Evolutionary conservation across 2,888 invertebrate species (phyloP), one percentile per base, ranked within the genome.

Genomic region (Xanthia togata): DNA sequence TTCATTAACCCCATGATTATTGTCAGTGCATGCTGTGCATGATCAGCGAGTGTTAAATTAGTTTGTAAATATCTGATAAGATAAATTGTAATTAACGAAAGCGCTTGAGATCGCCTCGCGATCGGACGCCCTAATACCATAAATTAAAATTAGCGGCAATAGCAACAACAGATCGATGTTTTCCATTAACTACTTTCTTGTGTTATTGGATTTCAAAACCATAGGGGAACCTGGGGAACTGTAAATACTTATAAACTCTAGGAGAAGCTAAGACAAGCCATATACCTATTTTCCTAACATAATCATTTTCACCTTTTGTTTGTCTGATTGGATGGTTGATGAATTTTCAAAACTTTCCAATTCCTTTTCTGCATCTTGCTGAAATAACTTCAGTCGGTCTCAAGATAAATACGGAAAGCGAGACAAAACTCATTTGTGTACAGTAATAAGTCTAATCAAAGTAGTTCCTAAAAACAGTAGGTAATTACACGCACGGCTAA

Each of bases 131-230:
- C 94, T 95, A 95, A 96, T 94, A 93, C 94, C 92, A 96, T 96
- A 96, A 96, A 96, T 97, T 95, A 95, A 94, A 95, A 94, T 96
- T 95, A 95, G 93, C 90, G 91, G 94, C 94, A 95, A 70, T 68
- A 59, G 70, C 55, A 65, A 70, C 60, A 78, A 60, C 50, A 76
- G 76, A 81, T 95, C 94, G 96, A 95, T 95, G 95, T 92, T 93
- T 94, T 93, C 93, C 93, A 94, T 95, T 94, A 93, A 89, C 89
- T 90, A 85, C 88, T 89, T 89, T 88, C 67, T 64, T 76, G 47
- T 70, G 35, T 79, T 70, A 73, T 76, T 78, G 62, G 74, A 84
- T 76, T 80, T 89, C 47, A 65, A 73, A 76, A 53, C 31, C 57
- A 50, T 53, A 59, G 41, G 73, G 67, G 50, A 55, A 55, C 55